These are phyloP conservation scores for Scleropages formosus DNA, from an alignment of 2,797 vertebrate genomes.

Conservation along the genomic window DNA sequence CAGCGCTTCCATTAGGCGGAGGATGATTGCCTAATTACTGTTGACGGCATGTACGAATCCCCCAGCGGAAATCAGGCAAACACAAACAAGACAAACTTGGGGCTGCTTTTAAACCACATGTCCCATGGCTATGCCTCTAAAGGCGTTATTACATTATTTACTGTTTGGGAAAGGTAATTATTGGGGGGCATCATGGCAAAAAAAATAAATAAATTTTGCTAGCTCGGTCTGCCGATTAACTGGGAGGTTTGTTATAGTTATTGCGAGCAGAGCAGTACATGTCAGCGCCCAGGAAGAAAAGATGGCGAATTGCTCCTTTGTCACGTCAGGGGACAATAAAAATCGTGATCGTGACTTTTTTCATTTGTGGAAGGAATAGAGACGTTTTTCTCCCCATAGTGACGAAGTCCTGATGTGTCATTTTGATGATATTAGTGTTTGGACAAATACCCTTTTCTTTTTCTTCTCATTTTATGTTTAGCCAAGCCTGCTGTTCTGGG, in stretches of 20 bases:
- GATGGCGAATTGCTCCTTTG: conserved; percentile 18
- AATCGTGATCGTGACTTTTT: conserved; percentile 3
- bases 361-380: not conserved
- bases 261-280: conserved; percentile 8
- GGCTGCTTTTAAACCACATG: not conserved
- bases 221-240: conserved; percentile 24
- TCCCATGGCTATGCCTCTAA: conserved; percentile 23
- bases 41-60: conserved; percentile 2
- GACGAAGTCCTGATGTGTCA: not conserved
- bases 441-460: not conserved
- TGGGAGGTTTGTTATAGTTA: conserved; percentile 15
- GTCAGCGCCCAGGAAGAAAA: not conserved
- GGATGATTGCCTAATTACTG: conserved; percentile 28
- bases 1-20: conserved; percentile 11
- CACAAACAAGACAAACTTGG: conserved; percentile 10
- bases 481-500: too few species aligned
- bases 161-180: conserved; percentile 31
- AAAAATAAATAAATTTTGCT: conserved; percentile 19
- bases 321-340: not conserved
- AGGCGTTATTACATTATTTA: conserved; percentile 29
- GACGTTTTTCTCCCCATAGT: not conserved
- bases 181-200: conserved; percentile 21
- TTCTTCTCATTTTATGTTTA: too few species aligned
- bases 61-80: conserved; percentile 19
- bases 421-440: not conserved